phyloP scores from a whole-genome alignment of 92 coral and sea anemone species.

The Porites lobata region DNA sequence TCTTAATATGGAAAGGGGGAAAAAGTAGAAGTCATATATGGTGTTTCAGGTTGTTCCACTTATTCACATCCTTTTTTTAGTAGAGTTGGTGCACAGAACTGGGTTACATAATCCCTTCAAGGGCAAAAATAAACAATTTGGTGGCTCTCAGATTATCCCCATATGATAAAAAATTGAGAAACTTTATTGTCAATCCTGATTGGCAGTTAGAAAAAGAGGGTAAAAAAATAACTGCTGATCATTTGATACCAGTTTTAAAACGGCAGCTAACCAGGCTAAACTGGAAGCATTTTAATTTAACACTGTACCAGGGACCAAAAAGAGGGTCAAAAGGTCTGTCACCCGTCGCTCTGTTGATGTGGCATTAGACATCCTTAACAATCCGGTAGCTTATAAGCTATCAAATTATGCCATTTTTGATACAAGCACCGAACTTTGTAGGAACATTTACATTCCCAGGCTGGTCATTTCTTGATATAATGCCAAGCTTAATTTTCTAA shows the following conservation, averaged over 20 bases:
- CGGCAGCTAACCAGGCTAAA: constrained; percentile 24
- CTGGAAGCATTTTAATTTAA: constrained; percentile 45
- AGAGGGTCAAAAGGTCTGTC: constrained; percentile 49
- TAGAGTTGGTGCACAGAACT: constrained; percentile 45
- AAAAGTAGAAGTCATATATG: constrained; percentile 17
- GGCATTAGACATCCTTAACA: constrained; percentile 27
- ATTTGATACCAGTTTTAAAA: neutral
- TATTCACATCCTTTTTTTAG: constrained; percentile 55
- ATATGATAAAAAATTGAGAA: constrained; percentile 50
- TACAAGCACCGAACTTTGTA: no score
- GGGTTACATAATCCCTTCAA: constrained; percentile 54
- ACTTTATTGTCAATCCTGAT: constrained; percentile 48
- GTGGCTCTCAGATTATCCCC: constrained; percentile 44
- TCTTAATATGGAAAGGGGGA: neutral
- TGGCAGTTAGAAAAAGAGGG: constrained; percentile 13
- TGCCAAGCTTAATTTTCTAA: no score
- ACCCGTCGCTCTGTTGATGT: constrained; percentile 38
- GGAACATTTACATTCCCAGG: no score
- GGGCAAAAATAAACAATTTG: constrained; percentile 16
- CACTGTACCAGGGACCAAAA: constrained; percentile 23
- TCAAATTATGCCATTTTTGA: no score
- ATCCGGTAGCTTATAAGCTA: no score
- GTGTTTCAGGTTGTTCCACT: constrained; percentile 64
- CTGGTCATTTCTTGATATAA: no score
- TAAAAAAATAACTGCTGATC: neutral